Conservation (phyloP, 2,797 vertebrate genomes). For the Sciurus vulgaris region DNA sequence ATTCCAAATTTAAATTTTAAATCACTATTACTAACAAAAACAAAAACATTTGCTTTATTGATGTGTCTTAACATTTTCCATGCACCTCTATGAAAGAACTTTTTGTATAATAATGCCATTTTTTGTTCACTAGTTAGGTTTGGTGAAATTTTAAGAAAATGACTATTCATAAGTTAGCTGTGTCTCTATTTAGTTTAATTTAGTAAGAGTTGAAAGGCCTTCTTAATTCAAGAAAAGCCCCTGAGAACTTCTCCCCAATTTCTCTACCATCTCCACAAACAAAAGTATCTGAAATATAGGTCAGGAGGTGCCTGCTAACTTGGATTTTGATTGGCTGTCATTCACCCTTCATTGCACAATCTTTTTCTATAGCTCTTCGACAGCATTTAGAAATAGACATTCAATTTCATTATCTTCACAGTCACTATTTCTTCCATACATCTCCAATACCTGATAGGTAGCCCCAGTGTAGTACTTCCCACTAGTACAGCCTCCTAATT, state of each 20-base stretch:
- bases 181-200: slow-evolving; percentile 39
- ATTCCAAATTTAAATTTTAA: slow-evolving; percentile 7
- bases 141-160: slow-evolving; percentile 40
- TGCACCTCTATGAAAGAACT: background rate
- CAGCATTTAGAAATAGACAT: background rate
- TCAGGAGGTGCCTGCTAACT: background rate
- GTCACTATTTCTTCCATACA: background rate
- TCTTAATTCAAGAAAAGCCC: background rate
- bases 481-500: background rate
- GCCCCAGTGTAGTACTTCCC: background rate
- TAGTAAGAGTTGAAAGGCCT: background rate
- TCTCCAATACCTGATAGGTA: background rate
- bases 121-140: background rate
- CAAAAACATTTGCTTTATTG: slow-evolving; percentile 11
- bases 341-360: background rate
- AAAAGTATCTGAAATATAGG: background rate
- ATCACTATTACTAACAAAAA: slow-evolving; percentile 6
- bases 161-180: background rate
- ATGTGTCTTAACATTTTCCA: background rate
- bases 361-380: background rate
- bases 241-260: background rate
- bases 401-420: background rate
- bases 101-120: background rate
- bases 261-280: background rate
- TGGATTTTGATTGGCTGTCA: background rate